Base-by-base conservation (phyloP, 2,888 invertebrate species). In the Leistus spinibarbis region DNA sequence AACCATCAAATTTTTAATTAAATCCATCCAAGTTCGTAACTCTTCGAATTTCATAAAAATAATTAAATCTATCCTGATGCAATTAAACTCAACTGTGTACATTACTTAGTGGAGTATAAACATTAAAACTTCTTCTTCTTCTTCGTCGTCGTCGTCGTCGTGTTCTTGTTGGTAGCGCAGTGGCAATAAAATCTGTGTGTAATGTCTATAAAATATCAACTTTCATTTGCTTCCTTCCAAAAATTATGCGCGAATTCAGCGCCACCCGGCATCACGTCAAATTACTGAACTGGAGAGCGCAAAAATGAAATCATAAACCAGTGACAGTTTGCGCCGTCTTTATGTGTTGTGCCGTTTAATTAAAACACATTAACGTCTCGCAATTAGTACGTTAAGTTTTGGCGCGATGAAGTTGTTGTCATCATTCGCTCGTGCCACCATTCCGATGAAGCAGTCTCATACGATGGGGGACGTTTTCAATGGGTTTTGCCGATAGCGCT, bases 311-410 rank as follows among this genome's bases (percentile, higher is more conserved):
- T 70, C 69, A 70, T 70, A 70, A 70, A 70, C 66, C 13, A 62
- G 62, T 62, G 69, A 70, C 69, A 70, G 69, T 70, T 62, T n/a
- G n/a, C 40, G 40, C 53, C 62, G 62, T 70, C 62, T 70, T 70
- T 70, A 70, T 70, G 69, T 62, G n/a, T n/a, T n/a, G n/a, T 53
- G 69, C 69, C 60, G 27, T 70, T 70, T 70, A 70, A 70, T 70
- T 70, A 70, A 70, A 70, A 70, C 62, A 62, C 69, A 70, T 70
- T 70, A 70, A 70, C 69, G 69, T 70, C n/a, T n/a, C 69, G 63
- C 62, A 70, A 70, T 70, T 60, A 70, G 62, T 62, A 63, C n/a
- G 22, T 60, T 60, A 60, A 60, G 60, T 60, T 60, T 22, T 20
- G 69, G 69, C 62, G 69, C 19, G n/a, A 7, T 67, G 54, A 67